Conservation (phyloP, 2,888 invertebrate genomes). For the Euspilapteryx auroguttella region DNA sequence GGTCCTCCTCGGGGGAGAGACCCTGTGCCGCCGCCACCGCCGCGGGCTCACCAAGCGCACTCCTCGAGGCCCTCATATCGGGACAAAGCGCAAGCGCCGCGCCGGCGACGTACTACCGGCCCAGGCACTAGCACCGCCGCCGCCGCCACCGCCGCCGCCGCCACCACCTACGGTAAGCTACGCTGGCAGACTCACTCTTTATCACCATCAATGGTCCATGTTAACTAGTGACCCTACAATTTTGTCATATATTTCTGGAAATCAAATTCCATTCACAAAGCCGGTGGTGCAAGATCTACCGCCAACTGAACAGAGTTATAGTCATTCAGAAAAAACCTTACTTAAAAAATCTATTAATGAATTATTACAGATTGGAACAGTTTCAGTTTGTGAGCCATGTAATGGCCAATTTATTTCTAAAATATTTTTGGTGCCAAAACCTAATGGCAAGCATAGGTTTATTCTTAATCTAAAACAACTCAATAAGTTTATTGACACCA, state of each 20-base stretch:
- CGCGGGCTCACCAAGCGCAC: background rate
- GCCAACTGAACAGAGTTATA: background rate
- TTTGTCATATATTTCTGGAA: background rate
- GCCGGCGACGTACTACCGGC: too few relatives aligned
- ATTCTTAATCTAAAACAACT: background rate
- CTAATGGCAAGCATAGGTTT: slow-evolving; percentile 2
- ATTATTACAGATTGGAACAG: background rate
- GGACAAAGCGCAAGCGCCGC: background rate
- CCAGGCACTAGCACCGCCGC: background rate
- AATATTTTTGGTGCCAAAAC: background rate
- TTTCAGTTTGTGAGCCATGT: background rate
- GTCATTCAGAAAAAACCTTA: background rate
- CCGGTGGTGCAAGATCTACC: background rate
- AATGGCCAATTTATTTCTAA: background rate
- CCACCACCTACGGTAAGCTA: background rate
- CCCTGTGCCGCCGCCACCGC: background rate
- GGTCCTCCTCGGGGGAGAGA: background rate
- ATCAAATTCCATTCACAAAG: background rate
- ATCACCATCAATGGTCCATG: background rate
- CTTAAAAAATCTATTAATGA: background rate
- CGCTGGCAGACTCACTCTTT: background rate
- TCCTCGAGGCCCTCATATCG: background rate
- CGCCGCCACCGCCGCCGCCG: background rate
- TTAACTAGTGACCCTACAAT: background rate
- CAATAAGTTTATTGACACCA: slow-evolving; percentile 1